Conservation (phyloP, 37 sponge, comb jelly and placozoan genomes). For the Tethya wilhelma region DNA sequence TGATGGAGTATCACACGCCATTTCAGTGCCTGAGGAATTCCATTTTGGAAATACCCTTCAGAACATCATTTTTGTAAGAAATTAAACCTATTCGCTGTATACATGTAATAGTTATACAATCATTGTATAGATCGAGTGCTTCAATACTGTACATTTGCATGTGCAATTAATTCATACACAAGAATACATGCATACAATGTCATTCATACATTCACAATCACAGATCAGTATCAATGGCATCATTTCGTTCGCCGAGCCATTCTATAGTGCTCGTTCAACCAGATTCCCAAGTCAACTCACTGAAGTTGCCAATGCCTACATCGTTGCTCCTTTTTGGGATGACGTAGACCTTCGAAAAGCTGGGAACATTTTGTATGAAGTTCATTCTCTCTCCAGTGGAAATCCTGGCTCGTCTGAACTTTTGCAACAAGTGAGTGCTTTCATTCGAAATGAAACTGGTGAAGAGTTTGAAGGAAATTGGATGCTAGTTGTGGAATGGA, state of each 20-base stretch:
- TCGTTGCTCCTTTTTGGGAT: slow-evolving; percentile 71
- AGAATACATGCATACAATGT: neutral
- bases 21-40: slow-evolving; percentile 33
- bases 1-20: slow-evolving; percentile 49
- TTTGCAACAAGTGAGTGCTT: slow-evolving; percentile 29
- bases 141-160: neutral
- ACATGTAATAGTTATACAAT: neutral
- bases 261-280: neutral
- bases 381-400: neutral
- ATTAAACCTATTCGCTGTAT: neutral
- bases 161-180: neutral
- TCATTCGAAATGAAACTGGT: neutral
- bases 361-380: slow-evolving; percentile 54
- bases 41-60: slow-evolving; percentile 34
- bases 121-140: neutral
- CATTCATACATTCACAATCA: neutral
- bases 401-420: neutral
- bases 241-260: slow-evolving; percentile 40
- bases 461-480: slow-evolving; percentile 34
- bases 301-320: neutral
- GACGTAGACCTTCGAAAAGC: slow-evolving; percentile 48
- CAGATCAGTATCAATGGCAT: slow-evolving; percentile 64
- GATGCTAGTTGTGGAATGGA: slow-evolving; percentile 63
- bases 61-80: slow-evolving; percentile 33
- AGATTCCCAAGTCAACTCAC: slow-evolving; percentile 2